A percentile compares a stretch with the other conserved stretches of the same genome.
Evolutionary conservation across 2,113 vertebrate genomes (phyloP).

Genomic region (Barnardius zonarius): DNA sequence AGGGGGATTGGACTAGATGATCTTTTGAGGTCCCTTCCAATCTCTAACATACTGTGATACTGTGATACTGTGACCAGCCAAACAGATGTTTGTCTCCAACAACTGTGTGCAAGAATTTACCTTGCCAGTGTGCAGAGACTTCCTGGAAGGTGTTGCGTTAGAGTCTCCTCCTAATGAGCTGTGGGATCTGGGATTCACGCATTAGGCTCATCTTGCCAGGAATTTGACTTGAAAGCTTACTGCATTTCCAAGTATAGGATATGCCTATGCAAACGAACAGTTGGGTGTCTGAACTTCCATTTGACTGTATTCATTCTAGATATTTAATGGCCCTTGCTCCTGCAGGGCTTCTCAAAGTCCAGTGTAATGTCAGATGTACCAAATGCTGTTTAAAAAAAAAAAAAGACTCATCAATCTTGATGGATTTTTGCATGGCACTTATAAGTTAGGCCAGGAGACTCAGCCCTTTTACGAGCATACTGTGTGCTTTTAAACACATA

Average conservation of each 20-base stretch:
- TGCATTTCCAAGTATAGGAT: not conserved
- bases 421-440: constrained; percentile 46
- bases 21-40: too few species aligned
- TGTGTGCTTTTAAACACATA: constrained; percentile 1
- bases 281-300: not conserved
- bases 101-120: not conserved
- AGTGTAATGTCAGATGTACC: not conserved
- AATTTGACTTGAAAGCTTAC: constrained; percentile 33
- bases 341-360: constrained; percentile 7
- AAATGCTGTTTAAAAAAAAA: not conserved
- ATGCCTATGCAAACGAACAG: not conserved
- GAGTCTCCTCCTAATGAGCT: not conserved
- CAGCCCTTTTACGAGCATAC: constrained; percentile 21
- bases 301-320: not conserved
- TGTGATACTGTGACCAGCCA: not conserved
- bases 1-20: too few species aligned
- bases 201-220: constrained; percentile 32
- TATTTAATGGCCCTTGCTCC: not conserved
- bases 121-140: rapidly evolving
- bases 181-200: not conserved
- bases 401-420: not conserved
- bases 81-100: not conserved
- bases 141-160: not conserved
- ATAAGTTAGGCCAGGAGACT: not conserved
- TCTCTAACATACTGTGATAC: too few species aligned